Evolutionary conservation across 2,113 vertebrate genomes (phyloP), one percentile per base, ranked within the genome.

Genomic region (Atherinomorus stipes): DNA sequence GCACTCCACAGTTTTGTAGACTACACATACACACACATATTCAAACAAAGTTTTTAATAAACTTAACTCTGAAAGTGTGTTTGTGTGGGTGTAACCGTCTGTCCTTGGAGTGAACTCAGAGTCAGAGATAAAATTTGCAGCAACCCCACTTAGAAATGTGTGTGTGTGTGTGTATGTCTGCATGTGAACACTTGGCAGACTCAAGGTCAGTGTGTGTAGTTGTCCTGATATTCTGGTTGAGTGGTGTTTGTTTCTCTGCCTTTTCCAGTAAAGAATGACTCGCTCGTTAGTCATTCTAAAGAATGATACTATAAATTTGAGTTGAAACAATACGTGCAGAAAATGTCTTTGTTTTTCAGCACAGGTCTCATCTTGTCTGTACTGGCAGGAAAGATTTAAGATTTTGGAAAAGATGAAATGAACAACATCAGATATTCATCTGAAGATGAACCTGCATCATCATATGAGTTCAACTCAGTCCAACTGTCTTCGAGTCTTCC

Each of bases 261-360:
- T 62, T 31, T 89, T 84, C 85, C 87, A 72, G 76, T 82, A 82
- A 84, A 85, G 42, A 49, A 47, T 89, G 83, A 91, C 76, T 90
- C 79, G 85, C 21, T 60, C 21, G 23, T 63, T n/a, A 65, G 51
- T 82, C 60, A 59, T 72, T 75, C 18, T 65, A 25, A 60, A 78
- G 73, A 76, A 71, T 44, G 58, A 31, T 40, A n/a, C n/a, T 88
- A 79, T 85, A 64, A 54, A 67, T 62, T 56, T 31, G 8, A 66
- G 23, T 2, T 25, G 31, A 71, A 76, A 71, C 23, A n/a, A n/a
- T 11, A 6, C 63, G 50, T 61, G 49, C 15, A 31, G 40, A 52
- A 79, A 72, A 51, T 22, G 4, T n/a, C n/a, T 76, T 45, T 64
- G 5, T 25, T 64, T 58, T 4, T 26, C 47, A 59, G 61, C 12